Percentiles rank a stretch among this genome's conserved stretches.
Evolutionary conservation across 2,113 vertebrate species (phyloP).

Genomic region (Glaucomys volans): DNA sequence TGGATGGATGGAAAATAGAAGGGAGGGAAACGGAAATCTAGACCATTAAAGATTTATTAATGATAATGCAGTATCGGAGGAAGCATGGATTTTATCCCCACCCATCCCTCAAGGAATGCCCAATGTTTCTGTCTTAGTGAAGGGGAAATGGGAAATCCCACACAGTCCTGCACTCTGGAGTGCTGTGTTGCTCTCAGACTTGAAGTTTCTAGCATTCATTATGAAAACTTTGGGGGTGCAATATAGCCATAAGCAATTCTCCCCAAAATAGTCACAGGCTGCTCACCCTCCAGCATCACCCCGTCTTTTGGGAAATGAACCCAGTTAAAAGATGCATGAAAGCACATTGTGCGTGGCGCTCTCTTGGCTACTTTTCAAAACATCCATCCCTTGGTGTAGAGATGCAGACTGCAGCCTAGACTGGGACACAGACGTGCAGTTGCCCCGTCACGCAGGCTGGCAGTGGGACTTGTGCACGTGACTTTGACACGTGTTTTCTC

Average conservation of each 20-base stretch:
- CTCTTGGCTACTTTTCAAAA: slow-evolving; percentile 71
- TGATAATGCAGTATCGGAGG: not conserved
- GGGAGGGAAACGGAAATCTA: not conserved
- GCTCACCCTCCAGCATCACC: not conserved
- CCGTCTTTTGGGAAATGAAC: slow-evolving; percentile 57
- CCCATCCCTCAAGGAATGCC: not conserved
- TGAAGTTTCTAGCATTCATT: not conserved
- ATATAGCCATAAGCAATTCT: not conserved
- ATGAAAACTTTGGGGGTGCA: not conserved
- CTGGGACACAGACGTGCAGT: slow-evolving; percentile 77
- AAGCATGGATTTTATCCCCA: not conserved
- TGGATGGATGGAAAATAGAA: not conserved
- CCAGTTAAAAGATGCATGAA: not conserved
- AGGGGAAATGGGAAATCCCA: not conserved
- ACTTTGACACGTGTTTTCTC: slow-evolving; percentile 50
- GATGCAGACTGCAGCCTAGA: slow-evolving; percentile 78
- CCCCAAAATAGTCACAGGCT: not conserved
- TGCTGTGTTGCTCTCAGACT: not conserved
- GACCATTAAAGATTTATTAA: not conserved
- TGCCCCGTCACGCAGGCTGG: slow-evolving; percentile 74
- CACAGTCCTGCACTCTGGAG: not conserved
- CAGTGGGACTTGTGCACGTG: slow-evolving; percentile 70
- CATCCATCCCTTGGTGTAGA: slow-evolving; percentile 72
- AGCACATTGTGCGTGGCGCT: slow-evolving; percentile 64
- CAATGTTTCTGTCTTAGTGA: not conserved